Evolutionary conservation across 2,888 invertebrate species (phyloP).

Genomic region (Lepidochitona cinerea): DNA sequence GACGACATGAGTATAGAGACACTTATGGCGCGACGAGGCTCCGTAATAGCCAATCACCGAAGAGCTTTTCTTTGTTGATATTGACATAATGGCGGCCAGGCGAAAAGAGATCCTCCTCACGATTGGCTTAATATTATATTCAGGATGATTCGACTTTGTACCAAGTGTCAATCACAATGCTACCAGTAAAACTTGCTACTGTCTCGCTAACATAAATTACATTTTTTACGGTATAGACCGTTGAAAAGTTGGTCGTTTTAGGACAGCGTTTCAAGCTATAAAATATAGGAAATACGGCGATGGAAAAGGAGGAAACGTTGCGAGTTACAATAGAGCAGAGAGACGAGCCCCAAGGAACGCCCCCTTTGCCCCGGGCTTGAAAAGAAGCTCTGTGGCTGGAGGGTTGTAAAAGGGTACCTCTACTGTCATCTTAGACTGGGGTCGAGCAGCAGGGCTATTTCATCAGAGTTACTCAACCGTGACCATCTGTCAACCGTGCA

Average conservation of each 20-base stretch:
- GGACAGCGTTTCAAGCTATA: too few species aligned
- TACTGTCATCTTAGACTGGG: background rate
- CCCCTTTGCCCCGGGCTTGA: background rate
- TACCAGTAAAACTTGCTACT: conserved; percentile 13
- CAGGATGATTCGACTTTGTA: conserved; percentile 36
- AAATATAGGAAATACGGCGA: too few species aligned
- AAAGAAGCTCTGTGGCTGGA: background rate
- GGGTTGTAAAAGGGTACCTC: background rate
- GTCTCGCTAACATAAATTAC: conserved; percentile 2
- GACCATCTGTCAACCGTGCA: background rate
- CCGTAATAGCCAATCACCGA: conserved; percentile 52
- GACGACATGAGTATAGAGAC: conserved; percentile 32
- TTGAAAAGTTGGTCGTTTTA: too few species aligned
- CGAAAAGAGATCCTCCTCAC: conserved; percentile 26
- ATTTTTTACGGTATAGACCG: too few species aligned
- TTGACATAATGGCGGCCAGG: conserved; percentile 47
- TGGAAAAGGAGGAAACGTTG: too few species aligned
- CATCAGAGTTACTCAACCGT: background rate
- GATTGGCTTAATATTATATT: conserved; percentile 28
- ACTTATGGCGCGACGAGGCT: conserved; percentile 45
- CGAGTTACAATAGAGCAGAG: background rate
- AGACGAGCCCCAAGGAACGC: background rate
- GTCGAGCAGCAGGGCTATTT: background rate
- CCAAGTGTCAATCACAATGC: conserved; percentile 33
- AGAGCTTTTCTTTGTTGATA: conserved; percentile 47